These are phyloP conservation scores for Siniperca chuatsi DNA, from an alignment of 2,113 vertebrate genomes.

Conservation along the genomic window DNA sequence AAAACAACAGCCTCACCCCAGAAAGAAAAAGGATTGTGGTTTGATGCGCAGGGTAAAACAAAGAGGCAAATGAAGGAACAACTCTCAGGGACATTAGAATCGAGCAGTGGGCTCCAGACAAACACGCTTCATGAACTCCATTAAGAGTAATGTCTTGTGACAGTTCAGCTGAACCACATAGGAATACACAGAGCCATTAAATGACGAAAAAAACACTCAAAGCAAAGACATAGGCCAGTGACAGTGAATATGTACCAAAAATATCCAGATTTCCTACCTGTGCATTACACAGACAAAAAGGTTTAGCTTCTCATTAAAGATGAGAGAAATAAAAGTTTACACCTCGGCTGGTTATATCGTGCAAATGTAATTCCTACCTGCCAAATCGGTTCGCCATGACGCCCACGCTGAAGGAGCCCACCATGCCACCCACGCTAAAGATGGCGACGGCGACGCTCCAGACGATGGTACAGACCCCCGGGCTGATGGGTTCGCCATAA, in stretches of 20 bases:
- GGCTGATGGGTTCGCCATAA: slow-evolving; percentile 52
- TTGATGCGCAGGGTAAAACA: not conserved
- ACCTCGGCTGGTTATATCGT: not conserved
- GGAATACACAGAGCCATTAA: slow-evolving; percentile 16
- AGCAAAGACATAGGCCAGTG: not conserved
- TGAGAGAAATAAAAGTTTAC: not conserved
- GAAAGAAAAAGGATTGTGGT: not conserved
- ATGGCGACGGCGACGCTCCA: slow-evolving; percentile 95
- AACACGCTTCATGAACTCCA: slow-evolving; percentile 27
- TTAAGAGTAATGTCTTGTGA: slow-evolving; percentile 32
- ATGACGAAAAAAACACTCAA: not conserved
- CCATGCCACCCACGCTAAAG: slow-evolving; percentile 96
- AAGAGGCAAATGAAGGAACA: not conserved
- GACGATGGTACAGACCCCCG: slow-evolving; percentile 84
- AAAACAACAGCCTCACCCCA: not conserved
- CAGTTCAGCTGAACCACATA: not conserved
- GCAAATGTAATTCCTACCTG: slow-evolving; percentile 83
- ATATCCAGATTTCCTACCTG: not conserved
- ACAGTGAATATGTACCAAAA: not conserved
- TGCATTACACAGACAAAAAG: not conserved
- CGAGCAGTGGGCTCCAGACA: not conserved
- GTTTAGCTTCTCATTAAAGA: not conserved
- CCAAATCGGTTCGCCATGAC: slow-evolving; percentile 93
- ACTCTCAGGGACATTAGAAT: slow-evolving; percentile 39
- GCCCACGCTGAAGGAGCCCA: slow-evolving; percentile 95